Percentiles rank a stretch among this genome's conserved stretches.
These are phyloP conservation scores for Bradypodion pumilum DNA, from an alignment of 2,797 vertebrate species.

Conservation along the genomic window DNA sequence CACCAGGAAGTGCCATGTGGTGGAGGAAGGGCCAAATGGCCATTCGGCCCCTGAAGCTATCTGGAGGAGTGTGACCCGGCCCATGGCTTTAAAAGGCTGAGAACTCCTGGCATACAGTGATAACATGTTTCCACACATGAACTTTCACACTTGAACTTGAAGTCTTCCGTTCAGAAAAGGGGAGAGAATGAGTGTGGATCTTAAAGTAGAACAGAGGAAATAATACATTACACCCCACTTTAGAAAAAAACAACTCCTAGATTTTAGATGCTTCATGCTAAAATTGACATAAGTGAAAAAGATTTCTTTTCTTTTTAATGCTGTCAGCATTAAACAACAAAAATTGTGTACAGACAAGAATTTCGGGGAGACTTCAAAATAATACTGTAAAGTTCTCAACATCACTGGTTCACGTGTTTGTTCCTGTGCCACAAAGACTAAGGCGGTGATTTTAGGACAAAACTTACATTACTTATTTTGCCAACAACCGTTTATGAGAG, in stretches of 20 bases:
- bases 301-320: not conserved
- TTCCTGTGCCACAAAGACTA: not conserved
- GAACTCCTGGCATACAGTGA: not conserved
- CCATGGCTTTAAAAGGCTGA: too few relatives aligned
- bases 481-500: too few relatives aligned
- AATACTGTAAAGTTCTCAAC: not conserved
- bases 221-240: not conserved
- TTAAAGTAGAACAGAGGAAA: slow-evolving; percentile 20
- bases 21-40: too few relatives aligned
- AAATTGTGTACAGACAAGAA: not conserved
- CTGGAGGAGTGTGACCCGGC: too few relatives aligned
- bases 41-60: too few relatives aligned
- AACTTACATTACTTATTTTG: too few relatives aligned
- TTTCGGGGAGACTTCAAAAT: not conserved
- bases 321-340: not conserved
- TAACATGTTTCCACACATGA: not conserved
- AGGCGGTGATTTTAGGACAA: too few relatives aligned
- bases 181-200: not conserved
- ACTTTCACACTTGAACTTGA: slow-evolving; percentile 24
- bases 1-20: too few relatives aligned
- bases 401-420: not conserved
- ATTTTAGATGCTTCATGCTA: not conserved
- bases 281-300: not conserved
- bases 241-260: not conserved
- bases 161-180: not conserved